Evolutionary conservation across 2,113 vertebrate genomes (phyloP), one percentile per base, ranked within the genome.

Genomic region (Naja naja): DNA sequence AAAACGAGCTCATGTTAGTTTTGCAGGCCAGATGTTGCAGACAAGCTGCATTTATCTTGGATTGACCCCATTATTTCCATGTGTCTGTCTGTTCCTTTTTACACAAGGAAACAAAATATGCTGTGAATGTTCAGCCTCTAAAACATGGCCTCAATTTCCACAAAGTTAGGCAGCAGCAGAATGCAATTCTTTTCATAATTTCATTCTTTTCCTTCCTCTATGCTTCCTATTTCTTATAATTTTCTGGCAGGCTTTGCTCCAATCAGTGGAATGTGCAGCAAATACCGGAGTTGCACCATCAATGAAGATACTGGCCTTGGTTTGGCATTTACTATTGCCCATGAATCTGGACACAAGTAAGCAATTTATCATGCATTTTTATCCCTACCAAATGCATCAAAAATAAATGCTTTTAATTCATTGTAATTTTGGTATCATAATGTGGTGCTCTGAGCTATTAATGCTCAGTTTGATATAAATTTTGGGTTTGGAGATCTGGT

Each of bases 211-310:
- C 39, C 92, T 53, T 53, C 90, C 93, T 54, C 49, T 45, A 95
- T 86, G 74, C 94, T 95, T 89, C 94, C 88, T 30, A 34, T 89
- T 89, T 7, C 12, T 55, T 25, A 85, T 81, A 18, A 52, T 23
- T 89, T 81, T 81, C 55, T 90, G 89, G 47, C 95, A 99, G 99
- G 99, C 90, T 99, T 99, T 94, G 99, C 99, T 30, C 99, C 99
- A 3, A 99, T 99, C 96, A 99, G 99, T 94, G 99, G 99, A 20
- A 99, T 99, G 99, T 99, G 99, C 97, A 99, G 99, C 95, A 99
- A 99, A 95, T 98, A 99, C 97, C 98, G 99, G 47, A 99, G 99
- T 12, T 99, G 99, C 87, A 99, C 99, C 95, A 99, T 99, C 97
- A 99, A 99, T 39, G 99, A 99, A 96, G 99, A 99, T 69, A 99